Base-by-base conservation (phyloP, 2,888 invertebrate genomes). In the Coenonympha glycerion region DNA sequence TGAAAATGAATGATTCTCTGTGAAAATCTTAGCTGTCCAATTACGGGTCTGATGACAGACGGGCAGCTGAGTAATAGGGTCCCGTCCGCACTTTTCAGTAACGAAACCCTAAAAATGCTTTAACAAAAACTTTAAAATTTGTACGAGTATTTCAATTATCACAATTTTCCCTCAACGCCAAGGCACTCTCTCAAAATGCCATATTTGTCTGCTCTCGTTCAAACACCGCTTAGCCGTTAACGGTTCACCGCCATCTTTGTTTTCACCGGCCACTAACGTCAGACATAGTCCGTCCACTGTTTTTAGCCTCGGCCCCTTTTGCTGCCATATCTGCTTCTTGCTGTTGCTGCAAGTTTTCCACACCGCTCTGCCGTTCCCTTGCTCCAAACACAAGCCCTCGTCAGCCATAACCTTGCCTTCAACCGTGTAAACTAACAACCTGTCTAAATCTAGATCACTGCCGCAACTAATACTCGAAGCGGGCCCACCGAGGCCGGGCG, bases 361-460 rank as follows among this genome's bases (percentile, higher is more conserved):
- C 51, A 93, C 87, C 0, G 92, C 93, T 47, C 89, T 81, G 1
- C 89, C 89, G 62, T 89, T 91, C 0, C 87, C 87, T 62, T 89
- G 88, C 66, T 96, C 95, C 50, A 97, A 80, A 63, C 97, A 97
- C 3, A 96, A 87, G 5, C 94, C 94, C 71, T 96, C 96, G 67
- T 97, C 95, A 0, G 93, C 93, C 94, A 95, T 95, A 44, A 96
- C 81, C 54, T 88, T 89, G 0, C 93, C 93, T 24, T 91, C 90
- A 24, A 87, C 84, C 1, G 91, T 91, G 76, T 92, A 91, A 2
- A 94, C 91, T 60, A 93, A 88, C 82, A 94, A 89, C 69, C 94
- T 93, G 46, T 92, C 88, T 47, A 91, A 83, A 63, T 89, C 85
- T 8, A 88, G 73, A 21, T 90, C 87, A 16, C 71, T 69, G 30